A percentile compares a stretch with the other conserved stretches of the same genome.
These are phyloP conservation scores for Linurgus olivaceus DNA, from an alignment of 2,797 vertebrate genomes.

Conservation along the genomic window DNA sequence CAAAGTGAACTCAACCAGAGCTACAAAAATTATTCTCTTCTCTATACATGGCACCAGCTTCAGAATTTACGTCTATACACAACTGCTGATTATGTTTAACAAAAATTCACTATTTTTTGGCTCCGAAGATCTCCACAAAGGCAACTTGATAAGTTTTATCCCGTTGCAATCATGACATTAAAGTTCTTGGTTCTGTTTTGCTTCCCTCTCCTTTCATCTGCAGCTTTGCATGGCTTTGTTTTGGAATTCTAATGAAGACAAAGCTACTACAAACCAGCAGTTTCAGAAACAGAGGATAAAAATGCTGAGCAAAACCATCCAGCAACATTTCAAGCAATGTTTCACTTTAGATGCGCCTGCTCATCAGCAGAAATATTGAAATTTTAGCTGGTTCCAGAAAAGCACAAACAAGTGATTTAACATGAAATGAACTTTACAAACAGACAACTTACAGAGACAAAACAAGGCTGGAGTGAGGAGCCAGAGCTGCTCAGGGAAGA, in stretches of 20 bases:
- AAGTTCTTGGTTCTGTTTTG: not conserved
- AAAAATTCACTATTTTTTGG: not conserved
- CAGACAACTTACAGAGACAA: not conserved
- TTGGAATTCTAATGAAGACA: not conserved
- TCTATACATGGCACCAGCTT: not conserved
- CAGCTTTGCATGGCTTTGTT: slow-evolving; percentile 17
- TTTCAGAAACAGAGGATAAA: not conserved
- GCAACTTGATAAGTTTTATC: not conserved
- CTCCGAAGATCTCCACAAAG: slow-evolving; percentile 20
- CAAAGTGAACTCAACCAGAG: not conserved
- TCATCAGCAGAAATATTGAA: not conserved
- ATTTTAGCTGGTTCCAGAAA: not conserved
- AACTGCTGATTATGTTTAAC: not conserved
- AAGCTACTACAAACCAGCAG: not conserved
- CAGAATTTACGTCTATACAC: not conserved
- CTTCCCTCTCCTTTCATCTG: not conserved
- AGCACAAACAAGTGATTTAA: not conserved
- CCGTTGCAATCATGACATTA: not conserved
- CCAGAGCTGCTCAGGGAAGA: not conserved
- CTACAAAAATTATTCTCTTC: slow-evolving; percentile 35
- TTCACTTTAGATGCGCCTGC: not conserved
- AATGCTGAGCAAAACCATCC: not conserved
- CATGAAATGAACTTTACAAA: not conserved
- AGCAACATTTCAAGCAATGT: not conserved
- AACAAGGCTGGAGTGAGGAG: not conserved